Percentiles rank a stretch among this genome's conserved stretches.
Evolutionary conservation across 2,888 invertebrate species (phyloP).

Genomic region (Aphrophora alni): DNA sequence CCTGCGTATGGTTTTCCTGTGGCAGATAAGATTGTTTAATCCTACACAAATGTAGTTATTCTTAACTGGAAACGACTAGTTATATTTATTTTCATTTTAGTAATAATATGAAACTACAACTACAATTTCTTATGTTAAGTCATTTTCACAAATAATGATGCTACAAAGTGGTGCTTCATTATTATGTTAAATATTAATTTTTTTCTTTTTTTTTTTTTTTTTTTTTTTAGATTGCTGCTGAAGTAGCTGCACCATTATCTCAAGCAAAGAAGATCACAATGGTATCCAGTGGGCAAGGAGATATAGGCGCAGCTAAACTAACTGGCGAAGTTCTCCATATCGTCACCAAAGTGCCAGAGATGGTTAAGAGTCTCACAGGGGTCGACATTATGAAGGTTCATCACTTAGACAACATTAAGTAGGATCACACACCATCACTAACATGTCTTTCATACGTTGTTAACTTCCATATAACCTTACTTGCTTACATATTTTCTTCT

Average conservation of each 20-base stretch:
- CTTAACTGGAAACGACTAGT: no score
- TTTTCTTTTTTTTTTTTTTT: no score
- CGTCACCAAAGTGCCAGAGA: conserved; percentile 88
- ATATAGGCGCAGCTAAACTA: conserved; percentile 92
- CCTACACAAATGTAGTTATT: no score
- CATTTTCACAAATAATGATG: no score
- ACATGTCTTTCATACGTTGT: neutral
- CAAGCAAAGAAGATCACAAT: conserved; percentile 96
- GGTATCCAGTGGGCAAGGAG: conserved; percentile 91
- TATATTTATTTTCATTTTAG: no score
- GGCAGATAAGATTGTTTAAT: no score
- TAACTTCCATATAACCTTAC: neutral
- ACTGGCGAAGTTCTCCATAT: conserved; percentile 94
- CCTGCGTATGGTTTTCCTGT: no score
- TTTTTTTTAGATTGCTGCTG: conserved; percentile 86
- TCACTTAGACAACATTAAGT: conserved; percentile 48
- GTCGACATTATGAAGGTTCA: conserved; percentile 88
- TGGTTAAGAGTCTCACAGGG: conserved; percentile 91
- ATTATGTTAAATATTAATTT: no score
- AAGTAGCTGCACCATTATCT: conserved; percentile 93
- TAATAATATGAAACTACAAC: no score
- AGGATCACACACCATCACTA: conserved; percentile 23
- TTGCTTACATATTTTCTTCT: neutral
- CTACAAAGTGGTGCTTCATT: no score
- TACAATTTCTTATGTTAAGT: no score